Base-by-base conservation (phyloP, 2,113 vertebrate species). In the Toxostoma redivivum region DNA sequence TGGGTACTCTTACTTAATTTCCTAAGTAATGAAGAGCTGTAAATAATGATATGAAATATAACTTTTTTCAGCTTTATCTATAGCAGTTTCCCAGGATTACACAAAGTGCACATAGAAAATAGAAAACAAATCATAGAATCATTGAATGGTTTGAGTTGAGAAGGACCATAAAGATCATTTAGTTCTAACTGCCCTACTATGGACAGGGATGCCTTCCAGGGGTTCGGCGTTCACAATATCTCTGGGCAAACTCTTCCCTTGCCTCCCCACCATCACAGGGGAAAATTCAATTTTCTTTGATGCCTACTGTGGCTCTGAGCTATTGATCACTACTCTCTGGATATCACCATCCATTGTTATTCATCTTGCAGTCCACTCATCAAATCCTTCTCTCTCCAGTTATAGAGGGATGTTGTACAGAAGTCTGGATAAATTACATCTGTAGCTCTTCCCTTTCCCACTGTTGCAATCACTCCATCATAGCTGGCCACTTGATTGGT, bases 181-280 rank as follows among this genome's bases (percentile, higher is more conserved):
- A 16, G 33, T 45, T 45, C 12, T 23, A 38, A 9, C 10, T 0
- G 0, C 23, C 7, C 28, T 69, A 4, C 28, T 38, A 9, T 20
- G n/a, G 47, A 20, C 38, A 61, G 33, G 33, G 19, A 45, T 45
- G 19, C 22, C 33, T 69, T 61, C 28, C 19, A 28, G 15, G 15
- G 1, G 3, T 20, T 10, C 15, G 10, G 6, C 3, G 10, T 38
- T 23, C 45, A 37, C 45, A 53, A 2, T 19, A 10, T 45, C 22
- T 38, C 22, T 77, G 18, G 45, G 10, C 18, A 60, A 51, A 44
- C 12, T 64, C 11, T 19, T 38, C 58, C 50, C 42, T 33, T 56
- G 28, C 19, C n/a, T 73, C n/a, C n/a, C 4, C n/a, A 56, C 3
- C 7, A 23, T 30, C 24, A 47, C 11, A 56, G 24, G 5, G 12